Evolutionary conservation across 2,888 invertebrate genomes (phyloP), one percentile per base, ranked within the genome.

Genomic region (Tachystola acroxantha): DNA sequence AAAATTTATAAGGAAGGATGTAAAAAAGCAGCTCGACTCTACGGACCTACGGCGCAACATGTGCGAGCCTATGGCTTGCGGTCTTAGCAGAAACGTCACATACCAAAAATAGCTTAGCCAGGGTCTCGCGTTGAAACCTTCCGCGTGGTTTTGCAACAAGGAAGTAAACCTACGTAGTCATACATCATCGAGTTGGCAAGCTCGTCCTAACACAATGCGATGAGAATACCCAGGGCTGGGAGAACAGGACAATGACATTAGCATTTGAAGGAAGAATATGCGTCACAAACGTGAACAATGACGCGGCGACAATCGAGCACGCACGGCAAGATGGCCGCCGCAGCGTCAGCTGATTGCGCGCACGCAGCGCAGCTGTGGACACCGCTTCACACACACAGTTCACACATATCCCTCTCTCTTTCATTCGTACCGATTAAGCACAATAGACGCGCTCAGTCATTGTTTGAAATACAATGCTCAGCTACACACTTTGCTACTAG

Each of bases 321-420:
- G 71, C 74, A 76, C 64, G 59, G 71, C 76, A 86, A 86, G 78
- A 86, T 86, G 85, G 85, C 85, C 64, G 81, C 64, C 72, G 64
- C 62, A 50, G 56, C 76, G 79, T 84, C 86, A 86, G 86, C 86
- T 86, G 86, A 85, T 85, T 62, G 80, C 74, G 75, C 81, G 69
- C 73, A 77, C 79, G 71, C 77, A 73, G 60, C 70, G 74, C 80
- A 79, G 76, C 75, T 79, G 76, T 70, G 58, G 53, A 36, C 56
- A 46, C 50, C 32, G 48, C 50, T 52, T 50, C 49, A 48, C n/a
- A n/a, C n/a, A n/a, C n/a, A n/a, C n/a, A n/a, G n/a, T n/a, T n/a
- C n/a, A n/a, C 49, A 51, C 40, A 63, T 78, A 68, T 69, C 54
- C 70, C 72, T 69, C 66, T 81, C 82, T 79, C 77, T 73, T 73